Conservation (phyloP, 2,113 vertebrate genomes). For the Pomatostomus ruficeps region DNA sequence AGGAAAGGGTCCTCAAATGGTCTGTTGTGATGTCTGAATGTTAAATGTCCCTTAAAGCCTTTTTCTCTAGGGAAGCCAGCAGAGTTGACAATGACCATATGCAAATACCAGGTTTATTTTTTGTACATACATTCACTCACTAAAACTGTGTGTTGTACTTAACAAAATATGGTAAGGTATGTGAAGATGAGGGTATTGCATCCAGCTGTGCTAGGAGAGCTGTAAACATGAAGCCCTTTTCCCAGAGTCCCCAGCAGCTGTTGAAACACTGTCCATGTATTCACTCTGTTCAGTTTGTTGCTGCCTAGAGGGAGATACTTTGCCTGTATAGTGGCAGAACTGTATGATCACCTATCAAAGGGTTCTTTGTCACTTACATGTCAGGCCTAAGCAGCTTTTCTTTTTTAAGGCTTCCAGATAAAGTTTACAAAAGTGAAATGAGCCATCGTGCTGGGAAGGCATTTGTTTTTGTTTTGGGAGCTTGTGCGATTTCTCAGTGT, state of each 20-base stretch:
- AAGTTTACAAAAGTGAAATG: not conserved
- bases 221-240: not conserved
- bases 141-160: not conserved
- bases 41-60: not conserved
- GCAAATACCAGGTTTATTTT: not conserved
- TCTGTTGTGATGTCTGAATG: not conserved
- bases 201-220: not conserved
- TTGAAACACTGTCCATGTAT: not conserved
- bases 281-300: not conserved
- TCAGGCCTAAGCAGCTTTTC: not conserved
- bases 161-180: not conserved
- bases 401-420: not conserved
- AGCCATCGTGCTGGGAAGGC: not conserved
- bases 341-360: not conserved
- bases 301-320: not conserved
- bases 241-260: not conserved
- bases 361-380: not conserved
- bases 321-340: not conserved
- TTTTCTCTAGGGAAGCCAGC: not conserved
- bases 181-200: not conserved
- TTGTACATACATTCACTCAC: not conserved
- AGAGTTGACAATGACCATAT: not conserved
- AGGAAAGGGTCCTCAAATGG: not conserved
- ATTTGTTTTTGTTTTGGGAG: conserved; percentile 10
- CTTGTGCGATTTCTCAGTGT: not conserved